A percentile compares a stretch with the other conserved stretches of the same genome.
These are phyloP conservation scores for Enteromius treurensis DNA, from an alignment of 2,797 vertebrate species.

Conservation along the genomic window DNA sequence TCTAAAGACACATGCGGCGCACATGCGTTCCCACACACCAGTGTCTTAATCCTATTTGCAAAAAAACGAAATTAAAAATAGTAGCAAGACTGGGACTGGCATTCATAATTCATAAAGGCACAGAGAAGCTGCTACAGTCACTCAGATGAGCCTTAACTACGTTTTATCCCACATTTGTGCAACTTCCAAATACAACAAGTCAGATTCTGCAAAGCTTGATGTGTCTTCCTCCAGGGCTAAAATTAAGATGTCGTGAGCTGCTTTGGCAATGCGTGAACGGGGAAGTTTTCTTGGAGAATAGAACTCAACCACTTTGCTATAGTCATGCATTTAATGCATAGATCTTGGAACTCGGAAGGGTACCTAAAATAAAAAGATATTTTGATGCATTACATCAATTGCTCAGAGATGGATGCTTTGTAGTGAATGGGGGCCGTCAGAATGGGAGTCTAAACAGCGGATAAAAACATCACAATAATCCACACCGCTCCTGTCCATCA, in stretches of 20 bases:
- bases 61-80: constrained; percentile 10
- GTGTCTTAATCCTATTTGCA: constrained; percentile 16
- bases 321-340: neutral
- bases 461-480: neutral
- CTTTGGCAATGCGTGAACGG: neutral
- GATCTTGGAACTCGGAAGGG: neutral
- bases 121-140: neutral
- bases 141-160: neutral
- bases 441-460: neutral
- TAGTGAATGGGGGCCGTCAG: neutral
- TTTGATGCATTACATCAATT: neutral
- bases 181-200: neutral
- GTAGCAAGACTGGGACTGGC: constrained; percentile 1
- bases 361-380: neutral
- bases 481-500: neutral
- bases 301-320: neutral
- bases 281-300: neutral
- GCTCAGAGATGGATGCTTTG: neutral
- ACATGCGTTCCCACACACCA: constrained; percentile 13
- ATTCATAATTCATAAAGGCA: constrained; percentile 30
- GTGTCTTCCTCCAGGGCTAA: neutral
- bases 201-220: neutral
- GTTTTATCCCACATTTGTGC: neutral
- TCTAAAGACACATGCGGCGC: neutral
- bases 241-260: constrained; percentile 6